Base-by-base conservation (phyloP, 2,113 vertebrate genomes). In the Raja brachyura region DNA sequence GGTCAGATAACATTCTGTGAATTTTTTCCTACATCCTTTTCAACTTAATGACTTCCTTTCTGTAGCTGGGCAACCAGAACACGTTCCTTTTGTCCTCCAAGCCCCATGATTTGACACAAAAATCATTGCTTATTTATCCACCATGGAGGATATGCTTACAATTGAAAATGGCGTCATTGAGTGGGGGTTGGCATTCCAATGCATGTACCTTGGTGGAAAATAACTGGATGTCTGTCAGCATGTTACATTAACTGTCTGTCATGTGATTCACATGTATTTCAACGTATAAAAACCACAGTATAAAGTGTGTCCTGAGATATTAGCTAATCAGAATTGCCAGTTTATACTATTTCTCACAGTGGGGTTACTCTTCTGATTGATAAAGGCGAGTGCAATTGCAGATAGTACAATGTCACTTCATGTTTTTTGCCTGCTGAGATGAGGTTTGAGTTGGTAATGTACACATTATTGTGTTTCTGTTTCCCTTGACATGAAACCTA, bases 401-500 rank as follows among this genome's bases (percentile, higher is more conserved):
- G 85, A 90, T n/a, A 68, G 59, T 90, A 66, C 59, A 61, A 90
- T 70, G 66, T 68, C 66, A 70, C 66, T 70, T 90, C 33, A 39
- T 90, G 31, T n/a, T 90, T 33, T 39, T 90, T 70, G 66, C 88
- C 88, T 90, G 88, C 88, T 90, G 88, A 31, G 63, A 70, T 22
- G 88, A 70, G 88, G 31, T 73, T 68, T 31, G 16, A 63, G 31
- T 48, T 90, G 14, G 31, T 31, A 22, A 63, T n/a, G 88, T 90
- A 70, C 70, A 39, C 11, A 70, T n/a, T 70, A 90, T 13, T 73
- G 31, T 70, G 63, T 90, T 63, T 70, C 88, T 31, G 20, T 28
- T 90, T 48, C 39, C 70, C 16, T 70, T 33, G 70, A 90, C 88
- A 90, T 63, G 88, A 70, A 90, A 90, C 31, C 88, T 39, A 90